These are phyloP conservation scores for Lipotes vexillifer DNA, from an alignment of 2,113 vertebrate species.

Conservation along the genomic window DNA sequence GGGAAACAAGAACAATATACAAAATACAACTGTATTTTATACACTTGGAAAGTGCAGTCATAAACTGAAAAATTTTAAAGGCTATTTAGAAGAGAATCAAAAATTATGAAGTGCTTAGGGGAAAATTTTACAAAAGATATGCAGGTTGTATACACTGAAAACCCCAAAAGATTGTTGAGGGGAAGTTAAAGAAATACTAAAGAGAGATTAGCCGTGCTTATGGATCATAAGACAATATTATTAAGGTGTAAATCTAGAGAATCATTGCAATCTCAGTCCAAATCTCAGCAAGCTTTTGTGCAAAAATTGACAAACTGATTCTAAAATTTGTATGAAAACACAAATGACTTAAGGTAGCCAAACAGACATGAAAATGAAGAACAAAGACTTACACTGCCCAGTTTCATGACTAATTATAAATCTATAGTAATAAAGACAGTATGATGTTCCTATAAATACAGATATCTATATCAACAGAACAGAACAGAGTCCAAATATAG, in stretches of 20 bases:
- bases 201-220: not conserved
- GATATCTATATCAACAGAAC: not conserved
- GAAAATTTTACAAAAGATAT: not conserved
- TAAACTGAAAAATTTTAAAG: not conserved
- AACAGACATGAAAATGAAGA: not conserved
- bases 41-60: not conserved
- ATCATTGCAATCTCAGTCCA: not conserved
- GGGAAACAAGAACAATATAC: not conserved
- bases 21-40: not conserved
- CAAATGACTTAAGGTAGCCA: not conserved
- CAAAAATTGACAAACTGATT: not conserved
- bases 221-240: not conserved
- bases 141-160: not conserved
- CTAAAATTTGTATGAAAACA: conserved; percentile 32
- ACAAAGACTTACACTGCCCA: not conserved
- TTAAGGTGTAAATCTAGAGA: not conserved
- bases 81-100: not conserved
- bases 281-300: not conserved
- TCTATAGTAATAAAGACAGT: not conserved
- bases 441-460: not conserved
- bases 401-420: not conserved
- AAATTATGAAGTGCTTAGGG: not conserved
- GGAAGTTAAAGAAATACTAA: not conserved
- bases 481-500: not conserved
- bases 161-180: not conserved